Percentiles rank a stretch among this genome's conserved stretches.
Evolutionary conservation across 1,140 invertebrate species (phyloP).

Genomic region (Apis florea): DNA sequence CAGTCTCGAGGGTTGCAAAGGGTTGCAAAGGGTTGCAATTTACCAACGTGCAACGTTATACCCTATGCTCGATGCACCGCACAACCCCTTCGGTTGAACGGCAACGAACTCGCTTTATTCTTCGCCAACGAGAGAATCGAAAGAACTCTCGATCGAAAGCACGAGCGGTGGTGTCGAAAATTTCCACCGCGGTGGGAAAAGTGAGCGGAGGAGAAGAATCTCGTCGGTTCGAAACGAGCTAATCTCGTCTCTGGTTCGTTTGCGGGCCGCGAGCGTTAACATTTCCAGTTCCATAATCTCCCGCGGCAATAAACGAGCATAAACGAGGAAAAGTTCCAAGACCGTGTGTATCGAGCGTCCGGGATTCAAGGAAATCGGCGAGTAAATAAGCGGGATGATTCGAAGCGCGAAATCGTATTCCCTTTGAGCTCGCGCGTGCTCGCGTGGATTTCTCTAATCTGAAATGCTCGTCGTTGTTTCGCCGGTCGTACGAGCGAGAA

Average conservation of each 20-base stretch:
- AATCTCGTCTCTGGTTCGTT: constrained; percentile 17
- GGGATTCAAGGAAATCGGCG: constrained; percentile 16
- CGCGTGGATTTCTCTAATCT: background rate
- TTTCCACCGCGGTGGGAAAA: constrained; percentile 52
- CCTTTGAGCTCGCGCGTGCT: background rate
- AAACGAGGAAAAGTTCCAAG: constrained; percentile 12
- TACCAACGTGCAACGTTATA: too few relatives aligned
- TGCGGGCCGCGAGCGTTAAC: constrained; percentile 7
- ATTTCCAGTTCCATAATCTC: background rate
- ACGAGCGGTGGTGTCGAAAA: constrained; percentile 7
- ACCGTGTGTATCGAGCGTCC: background rate
- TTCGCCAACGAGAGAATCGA: constrained; percentile 10
- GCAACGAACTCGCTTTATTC: constrained; percentile 49
- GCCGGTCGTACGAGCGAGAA: too few relatives aligned
- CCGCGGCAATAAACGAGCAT: background rate
- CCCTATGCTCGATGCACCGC: constrained; percentile 12
- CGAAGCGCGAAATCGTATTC: background rate
- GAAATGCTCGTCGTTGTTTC: background rate
- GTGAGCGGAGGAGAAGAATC: background rate
- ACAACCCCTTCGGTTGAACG: constrained; percentile 10
- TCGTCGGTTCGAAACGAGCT: background rate
- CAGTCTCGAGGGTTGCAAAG: too few relatives aligned
- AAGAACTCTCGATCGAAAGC: constrained; percentile 20
- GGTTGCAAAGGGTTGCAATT: too few relatives aligned
- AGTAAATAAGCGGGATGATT: constrained; percentile 9